Evolutionary conservation across 2,113 vertebrate species (phyloP).

Genomic region (Cyanoramphus novaezelandiae): DNA sequence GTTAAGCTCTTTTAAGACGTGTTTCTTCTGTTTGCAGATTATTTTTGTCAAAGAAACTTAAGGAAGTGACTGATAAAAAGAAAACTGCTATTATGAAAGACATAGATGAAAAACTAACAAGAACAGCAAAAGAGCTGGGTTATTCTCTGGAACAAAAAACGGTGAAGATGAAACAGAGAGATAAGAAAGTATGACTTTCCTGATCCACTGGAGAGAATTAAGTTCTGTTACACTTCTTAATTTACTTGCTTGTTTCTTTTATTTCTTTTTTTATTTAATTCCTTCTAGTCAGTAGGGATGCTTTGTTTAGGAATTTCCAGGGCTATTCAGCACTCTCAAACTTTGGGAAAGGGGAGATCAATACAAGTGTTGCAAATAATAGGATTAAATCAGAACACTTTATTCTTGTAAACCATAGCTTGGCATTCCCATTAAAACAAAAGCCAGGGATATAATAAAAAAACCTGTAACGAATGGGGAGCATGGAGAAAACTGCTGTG

Average conservation of each 20-base stretch:
- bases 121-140: conserved; percentile 79
- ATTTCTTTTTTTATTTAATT: background rate
- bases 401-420: background rate
- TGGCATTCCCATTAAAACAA: background rate
- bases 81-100: conserved; percentile 72
- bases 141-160: conserved; percentile 89
- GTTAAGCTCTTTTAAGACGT: background rate
- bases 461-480: background rate
- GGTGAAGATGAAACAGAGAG: conserved; percentile 88
- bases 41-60: conserved; percentile 83
- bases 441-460: background rate
- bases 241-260: background rate
- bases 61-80: conserved; percentile 80
- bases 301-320: background rate
- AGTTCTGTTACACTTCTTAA: conserved; percentile 12
- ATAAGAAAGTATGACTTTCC: conserved; percentile 85
- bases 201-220: background rate
- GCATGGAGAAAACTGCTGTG: background rate
- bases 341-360: background rate
- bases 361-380: background rate
- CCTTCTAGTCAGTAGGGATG: background rate
- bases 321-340: background rate
- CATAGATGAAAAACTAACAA: conserved; percentile 84
- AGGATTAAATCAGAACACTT: background rate
- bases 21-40: conserved; percentile 77